phyloP scores from a whole-genome alignment of 2,797 vertebrate genomes.

The Buphagus erythrorhynchus region DNA sequence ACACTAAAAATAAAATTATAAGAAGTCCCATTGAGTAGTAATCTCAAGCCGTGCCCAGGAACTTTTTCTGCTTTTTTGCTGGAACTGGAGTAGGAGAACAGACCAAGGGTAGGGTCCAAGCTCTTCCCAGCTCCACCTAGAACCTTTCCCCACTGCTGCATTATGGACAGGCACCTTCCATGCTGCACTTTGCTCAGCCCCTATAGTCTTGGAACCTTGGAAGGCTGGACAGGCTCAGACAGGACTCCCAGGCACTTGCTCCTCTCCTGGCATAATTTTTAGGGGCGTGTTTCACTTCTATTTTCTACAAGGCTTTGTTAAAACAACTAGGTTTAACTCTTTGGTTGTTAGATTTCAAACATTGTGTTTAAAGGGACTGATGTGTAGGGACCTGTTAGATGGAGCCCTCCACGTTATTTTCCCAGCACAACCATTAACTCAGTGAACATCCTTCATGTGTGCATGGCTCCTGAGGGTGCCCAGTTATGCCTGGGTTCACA shows the following conservation, averaged over 20 bases:
- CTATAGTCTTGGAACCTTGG: not conserved
- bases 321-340: not conserved
- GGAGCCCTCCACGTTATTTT: not conserved
- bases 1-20: not conserved
- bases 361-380: not conserved
- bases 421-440: not conserved
- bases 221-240: not conserved
- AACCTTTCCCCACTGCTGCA: not conserved
- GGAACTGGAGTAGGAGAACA: not conserved
- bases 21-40: not conserved
- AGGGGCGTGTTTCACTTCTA: not conserved
- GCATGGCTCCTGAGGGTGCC: not conserved
- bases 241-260: not conserved
- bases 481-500: not conserved
- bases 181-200: not conserved
- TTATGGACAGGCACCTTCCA: not conserved
- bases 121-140: not conserved
- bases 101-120: not conserved
- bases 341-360: not conserved
- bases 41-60: not conserved
- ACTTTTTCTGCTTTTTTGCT: not conserved
- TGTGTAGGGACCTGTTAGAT: not conserved
- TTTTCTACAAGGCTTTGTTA: not conserved
- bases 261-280: not conserved
- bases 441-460: no score